Conservation (phyloP, 1,140 invertebrate species). For the Acromyrmex charruanus region DNA sequence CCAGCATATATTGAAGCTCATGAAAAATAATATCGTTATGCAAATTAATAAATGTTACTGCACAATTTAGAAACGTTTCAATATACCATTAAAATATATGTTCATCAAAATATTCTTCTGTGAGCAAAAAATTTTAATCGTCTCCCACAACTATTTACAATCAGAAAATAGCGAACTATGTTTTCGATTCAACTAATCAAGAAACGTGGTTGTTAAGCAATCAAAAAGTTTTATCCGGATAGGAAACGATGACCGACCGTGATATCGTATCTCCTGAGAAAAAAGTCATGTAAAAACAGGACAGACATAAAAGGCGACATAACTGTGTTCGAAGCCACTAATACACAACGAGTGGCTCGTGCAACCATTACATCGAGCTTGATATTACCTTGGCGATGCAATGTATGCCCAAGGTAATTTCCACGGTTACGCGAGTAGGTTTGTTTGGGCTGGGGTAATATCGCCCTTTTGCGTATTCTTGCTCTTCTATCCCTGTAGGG, state of each 20-base stretch:
- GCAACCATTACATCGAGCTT: neutral
- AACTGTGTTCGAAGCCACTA: slow-evolving; percentile 22
- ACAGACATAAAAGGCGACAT: slow-evolving; percentile 8
- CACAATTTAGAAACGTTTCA: neutral
- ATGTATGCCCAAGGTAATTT: slow-evolving; percentile 73
- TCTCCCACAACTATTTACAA: neutral
- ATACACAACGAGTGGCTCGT: slow-evolving; percentile 12
- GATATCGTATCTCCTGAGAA: neutral
- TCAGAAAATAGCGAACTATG: neutral
- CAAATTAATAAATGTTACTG: neutral
- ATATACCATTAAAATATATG: neutral
- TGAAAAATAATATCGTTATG: neutral
- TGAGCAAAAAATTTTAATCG: neutral
- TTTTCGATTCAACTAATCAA: neutral
- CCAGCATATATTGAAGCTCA: neutral
- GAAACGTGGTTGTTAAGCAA: neutral
- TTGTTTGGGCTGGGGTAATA: slow-evolving; percentile 78
- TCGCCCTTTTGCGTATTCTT: slow-evolving; percentile 5
- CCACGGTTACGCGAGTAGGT: slow-evolving; percentile 75
- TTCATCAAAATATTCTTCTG: neutral
- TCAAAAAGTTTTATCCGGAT: neutral
- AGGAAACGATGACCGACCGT: neutral
- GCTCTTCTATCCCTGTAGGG: neutral
- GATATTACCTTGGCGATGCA: slow-evolving; percentile 52
- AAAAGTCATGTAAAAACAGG: slow-evolving; percentile 12